These are phyloP conservation scores for Antheraea mylitta DNA, from an alignment of 1,140 invertebrate genomes.

Conservation along the genomic window DNA sequence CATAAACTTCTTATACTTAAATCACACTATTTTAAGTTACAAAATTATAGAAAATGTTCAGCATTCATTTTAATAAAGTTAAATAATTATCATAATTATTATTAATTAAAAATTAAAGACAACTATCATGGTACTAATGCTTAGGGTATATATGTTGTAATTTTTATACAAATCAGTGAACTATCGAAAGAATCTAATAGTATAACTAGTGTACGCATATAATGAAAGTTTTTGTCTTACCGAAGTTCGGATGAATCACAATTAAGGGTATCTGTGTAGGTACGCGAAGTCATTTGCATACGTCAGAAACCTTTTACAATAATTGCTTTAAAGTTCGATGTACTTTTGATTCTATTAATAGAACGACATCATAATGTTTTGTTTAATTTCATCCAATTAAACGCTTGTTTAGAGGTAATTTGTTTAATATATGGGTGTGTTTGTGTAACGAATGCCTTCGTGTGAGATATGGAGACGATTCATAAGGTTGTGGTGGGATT, in stretches of 20 bases:
- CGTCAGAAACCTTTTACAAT: conserved; percentile 11
- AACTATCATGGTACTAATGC: too few species aligned
- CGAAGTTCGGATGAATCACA: not conserved
- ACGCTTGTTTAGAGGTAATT: not conserved
- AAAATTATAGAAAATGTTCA: too few species aligned
- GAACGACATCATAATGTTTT: not conserved
- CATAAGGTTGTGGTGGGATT: too few species aligned
- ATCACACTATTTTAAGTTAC: too few species aligned
- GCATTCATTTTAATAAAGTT: too few species aligned
- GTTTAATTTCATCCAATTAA: not conserved
- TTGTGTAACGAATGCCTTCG: not conserved
- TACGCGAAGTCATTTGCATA: not conserved
- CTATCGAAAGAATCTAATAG: too few species aligned
- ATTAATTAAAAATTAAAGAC: too few species aligned
- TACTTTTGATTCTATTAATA: conserved; percentile 10
- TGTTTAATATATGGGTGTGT: not conserved
- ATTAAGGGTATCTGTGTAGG: not conserved
- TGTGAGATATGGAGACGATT: too few species aligned
- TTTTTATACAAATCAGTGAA: too few species aligned
- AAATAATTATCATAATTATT: too few species aligned
- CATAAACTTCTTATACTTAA: too few species aligned
- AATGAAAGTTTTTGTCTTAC: not conserved
- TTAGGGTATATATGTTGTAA: too few species aligned
- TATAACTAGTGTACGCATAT: not conserved
- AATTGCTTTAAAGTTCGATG: conserved; percentile 11